Conservation (phyloP, 1,140 invertebrate genomes). For the Ganaspis sp. region DNA sequence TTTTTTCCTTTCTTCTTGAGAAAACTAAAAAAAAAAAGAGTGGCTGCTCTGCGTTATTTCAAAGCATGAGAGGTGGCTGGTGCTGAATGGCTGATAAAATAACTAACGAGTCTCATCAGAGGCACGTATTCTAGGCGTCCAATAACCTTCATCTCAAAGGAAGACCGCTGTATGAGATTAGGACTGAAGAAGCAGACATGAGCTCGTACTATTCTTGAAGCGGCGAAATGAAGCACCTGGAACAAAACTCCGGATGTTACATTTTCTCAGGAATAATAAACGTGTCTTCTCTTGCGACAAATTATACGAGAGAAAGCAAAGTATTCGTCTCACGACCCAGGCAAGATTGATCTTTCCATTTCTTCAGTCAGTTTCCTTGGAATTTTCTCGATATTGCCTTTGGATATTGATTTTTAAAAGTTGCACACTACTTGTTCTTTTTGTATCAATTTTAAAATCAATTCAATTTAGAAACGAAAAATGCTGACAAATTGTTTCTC, state of each 20-base stretch:
- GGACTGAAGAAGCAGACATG: not conserved
- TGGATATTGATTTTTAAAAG: not conserved
- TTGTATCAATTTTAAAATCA: not conserved
- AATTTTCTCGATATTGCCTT: constrained; percentile 1
- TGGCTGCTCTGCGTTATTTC: constrained; percentile 33
- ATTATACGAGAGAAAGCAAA: not conserved
- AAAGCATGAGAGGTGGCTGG: constrained; percentile 23
- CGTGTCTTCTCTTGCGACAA: constrained; percentile 9
- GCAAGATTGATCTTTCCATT: not conserved
- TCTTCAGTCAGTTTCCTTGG: not conserved
- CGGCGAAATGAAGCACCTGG: constrained; percentile 2
- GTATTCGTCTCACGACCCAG: not conserved
- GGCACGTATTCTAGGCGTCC: constrained; percentile 13
- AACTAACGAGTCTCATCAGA: constrained; percentile 40
- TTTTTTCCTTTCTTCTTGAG: not conserved
- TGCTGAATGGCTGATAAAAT: constrained; percentile 46
- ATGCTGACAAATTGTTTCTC: no score
- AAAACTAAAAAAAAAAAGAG: not conserved
- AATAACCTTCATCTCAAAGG: not conserved
- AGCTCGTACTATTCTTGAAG: not conserved
- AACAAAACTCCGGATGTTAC: not conserved
- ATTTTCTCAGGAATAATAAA: constrained; percentile 24
- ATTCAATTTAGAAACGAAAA: no score
- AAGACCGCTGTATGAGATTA: constrained; percentile 34
- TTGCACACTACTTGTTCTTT: no score